Percentiles rank a stretch among this genome's conserved stretches.
phyloP scores from a whole-genome alignment of 2,797 vertebrate species.

The Eulemur albifrons region DNA sequence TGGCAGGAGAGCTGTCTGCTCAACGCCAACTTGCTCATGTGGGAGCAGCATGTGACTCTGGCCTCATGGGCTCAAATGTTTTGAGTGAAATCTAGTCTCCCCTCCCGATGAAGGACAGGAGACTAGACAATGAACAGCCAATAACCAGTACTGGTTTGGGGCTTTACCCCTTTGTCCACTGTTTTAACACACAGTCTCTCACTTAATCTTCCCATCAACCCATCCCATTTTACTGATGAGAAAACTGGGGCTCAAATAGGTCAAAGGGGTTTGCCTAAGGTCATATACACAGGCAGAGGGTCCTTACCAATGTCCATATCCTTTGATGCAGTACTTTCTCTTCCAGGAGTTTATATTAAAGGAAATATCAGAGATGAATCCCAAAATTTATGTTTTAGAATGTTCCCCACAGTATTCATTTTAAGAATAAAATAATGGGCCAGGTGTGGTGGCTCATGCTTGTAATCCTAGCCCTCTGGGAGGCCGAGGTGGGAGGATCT shows the following conservation, averaged over 20 bases:
- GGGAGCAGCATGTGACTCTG: neutral
- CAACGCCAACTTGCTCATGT: neutral
- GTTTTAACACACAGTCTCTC: neutral
- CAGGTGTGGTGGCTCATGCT: too few relatives aligned
- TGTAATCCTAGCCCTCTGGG: too few relatives aligned
- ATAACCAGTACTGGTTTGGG: neutral
- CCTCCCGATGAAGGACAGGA: neutral
- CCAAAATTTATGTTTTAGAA: neutral
- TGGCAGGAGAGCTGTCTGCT: neutral
- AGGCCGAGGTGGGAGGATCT: too few relatives aligned
- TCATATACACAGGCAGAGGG: neutral
- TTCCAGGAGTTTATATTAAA: neutral
- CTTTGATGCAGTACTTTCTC: neutral
- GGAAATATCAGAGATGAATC: neutral
- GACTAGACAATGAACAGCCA: neutral
- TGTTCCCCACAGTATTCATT: neutral
- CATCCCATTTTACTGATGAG: neutral
- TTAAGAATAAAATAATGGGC: neutral
- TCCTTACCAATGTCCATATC: neutral
- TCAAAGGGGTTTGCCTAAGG: neutral
- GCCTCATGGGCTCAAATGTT: neutral
- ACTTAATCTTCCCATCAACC: neutral
- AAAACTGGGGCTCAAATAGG: neutral
- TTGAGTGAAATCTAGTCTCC: neutral
- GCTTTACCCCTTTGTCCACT: neutral